Percentiles rank a stretch among this genome's conserved stretches.
These are phyloP conservation scores for Didymodactylos carnosus DNA, from an alignment of 2,888 invertebrate species.

Conservation along the genomic window DNA sequence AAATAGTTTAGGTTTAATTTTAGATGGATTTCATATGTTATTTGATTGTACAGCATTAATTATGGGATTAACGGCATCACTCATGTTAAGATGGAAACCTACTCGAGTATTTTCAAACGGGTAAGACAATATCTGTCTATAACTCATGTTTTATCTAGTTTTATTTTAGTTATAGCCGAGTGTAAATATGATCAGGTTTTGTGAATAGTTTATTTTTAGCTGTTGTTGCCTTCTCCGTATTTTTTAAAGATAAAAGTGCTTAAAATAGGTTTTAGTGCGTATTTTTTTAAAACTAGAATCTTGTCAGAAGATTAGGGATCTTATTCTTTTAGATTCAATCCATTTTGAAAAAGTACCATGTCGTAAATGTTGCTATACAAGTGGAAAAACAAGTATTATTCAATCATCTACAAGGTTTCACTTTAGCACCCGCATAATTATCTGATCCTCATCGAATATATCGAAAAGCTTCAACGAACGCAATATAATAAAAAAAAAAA, in stretches of 20 bases:
- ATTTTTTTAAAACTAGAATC: not conserved
- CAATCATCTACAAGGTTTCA: conserved; percentile 34
- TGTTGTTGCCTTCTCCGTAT: conserved; percentile 40
- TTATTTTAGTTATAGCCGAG: no score
- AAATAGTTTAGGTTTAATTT: conserved; percentile 42
- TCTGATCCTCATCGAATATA: no score
- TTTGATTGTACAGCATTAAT: conserved; percentile 43
- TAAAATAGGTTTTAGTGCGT: conserved; percentile 35
- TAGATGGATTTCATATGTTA: conserved; percentile 44
- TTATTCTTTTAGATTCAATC: conserved; percentile 20
- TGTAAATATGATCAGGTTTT: conserved; percentile 43
- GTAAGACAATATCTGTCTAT: no score
- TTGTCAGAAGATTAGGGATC: not conserved
- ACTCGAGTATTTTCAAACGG: conserved; percentile 41
- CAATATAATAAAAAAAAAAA: no score
- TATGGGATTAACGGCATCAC: conserved; percentile 42
- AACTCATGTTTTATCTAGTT: no score
- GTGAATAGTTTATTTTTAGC: conserved; percentile 42
- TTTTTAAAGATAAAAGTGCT: conserved; percentile 38
- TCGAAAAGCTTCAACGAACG: no score
- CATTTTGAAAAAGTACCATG: conserved; percentile 30
- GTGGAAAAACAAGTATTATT: conserved; percentile 37
- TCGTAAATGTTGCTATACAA: conserved; percentile 35
- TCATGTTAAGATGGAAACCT: conserved; percentile 41
- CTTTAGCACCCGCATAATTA: conserved; percentile 23